Percentiles rank a stretch among this genome's conserved stretches.
phyloP scores from a whole-genome alignment of 1,140 invertebrate species.

The Pachypsylla venusta region DNA sequence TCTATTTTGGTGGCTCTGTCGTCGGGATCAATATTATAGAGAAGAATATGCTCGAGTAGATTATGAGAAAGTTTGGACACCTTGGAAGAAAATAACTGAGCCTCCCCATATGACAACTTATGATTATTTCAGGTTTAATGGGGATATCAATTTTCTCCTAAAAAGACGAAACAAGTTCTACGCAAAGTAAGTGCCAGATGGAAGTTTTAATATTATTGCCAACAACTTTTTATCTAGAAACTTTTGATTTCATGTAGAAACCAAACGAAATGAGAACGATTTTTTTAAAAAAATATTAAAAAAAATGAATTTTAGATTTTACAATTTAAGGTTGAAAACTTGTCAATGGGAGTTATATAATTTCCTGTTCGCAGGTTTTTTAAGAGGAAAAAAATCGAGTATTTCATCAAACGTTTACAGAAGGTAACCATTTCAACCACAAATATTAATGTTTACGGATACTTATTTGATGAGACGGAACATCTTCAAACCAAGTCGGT shows the following conservation, averaged over 20 bases:
- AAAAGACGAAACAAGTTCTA: not conserved
- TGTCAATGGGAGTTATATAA: too few species aligned
- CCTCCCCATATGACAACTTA: not conserved
- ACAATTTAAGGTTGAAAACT: too few species aligned
- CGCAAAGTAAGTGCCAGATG: not conserved
- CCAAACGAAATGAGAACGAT: too few species aligned
- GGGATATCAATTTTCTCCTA: not conserved
- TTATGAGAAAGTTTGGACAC: not conserved
- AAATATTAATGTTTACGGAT: not conserved
- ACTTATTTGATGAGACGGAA: not conserved
- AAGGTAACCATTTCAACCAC: not conserved
- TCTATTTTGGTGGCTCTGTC: conserved; percentile 2
- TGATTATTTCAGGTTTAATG: not conserved
- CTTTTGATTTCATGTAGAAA: too few species aligned
- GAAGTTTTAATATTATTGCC: too few species aligned
- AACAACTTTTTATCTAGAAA: too few species aligned
- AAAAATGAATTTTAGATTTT: too few species aligned
- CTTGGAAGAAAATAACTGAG: not conserved
- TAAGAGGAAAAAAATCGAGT: not conserved
- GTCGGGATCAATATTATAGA: not conserved
- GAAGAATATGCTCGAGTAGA: not conserved
- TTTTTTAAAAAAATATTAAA: too few species aligned
- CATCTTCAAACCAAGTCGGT: not conserved
- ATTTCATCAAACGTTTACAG: conserved; percentile 1
- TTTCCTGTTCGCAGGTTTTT: too few species aligned